These are phyloP conservation scores for Hippasteria phrygiana DNA, from an alignment of 53 echinoderm and acorn worm species.

Conservation along the genomic window DNA sequence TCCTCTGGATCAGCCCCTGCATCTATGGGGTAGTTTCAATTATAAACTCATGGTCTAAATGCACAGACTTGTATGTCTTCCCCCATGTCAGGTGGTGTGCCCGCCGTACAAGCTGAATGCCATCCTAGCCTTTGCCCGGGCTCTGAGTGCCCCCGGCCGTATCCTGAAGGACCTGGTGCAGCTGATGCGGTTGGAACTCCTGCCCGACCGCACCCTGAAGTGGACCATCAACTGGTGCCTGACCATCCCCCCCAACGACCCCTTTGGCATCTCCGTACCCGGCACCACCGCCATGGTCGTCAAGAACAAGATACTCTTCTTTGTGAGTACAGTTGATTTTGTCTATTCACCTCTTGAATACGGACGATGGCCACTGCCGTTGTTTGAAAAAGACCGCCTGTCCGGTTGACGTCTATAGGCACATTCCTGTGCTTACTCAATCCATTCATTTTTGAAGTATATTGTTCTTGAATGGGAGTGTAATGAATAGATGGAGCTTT, in stretches of 20 bases:
- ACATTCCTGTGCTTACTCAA: too few relatives aligned
- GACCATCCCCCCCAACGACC: conserved; percentile 84
- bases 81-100: conserved; percentile 93
- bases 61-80: too few relatives aligned
- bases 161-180: conserved; percentile 91
- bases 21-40: too few relatives aligned
- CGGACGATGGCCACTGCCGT: too few relatives aligned
- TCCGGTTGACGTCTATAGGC: too few relatives aligned
- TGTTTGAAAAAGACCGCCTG: too few relatives aligned
- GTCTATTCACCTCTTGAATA: too few relatives aligned
- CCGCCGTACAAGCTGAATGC: conserved; percentile 92
- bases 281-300: conserved; percentile 89
- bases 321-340: conserved; percentile 76
- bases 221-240: conserved; percentile 96
- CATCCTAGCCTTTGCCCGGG: conserved; percentile 82
- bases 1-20: too few relatives aligned
- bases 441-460: too few relatives aligned
- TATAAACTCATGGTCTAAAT: too few relatives aligned
- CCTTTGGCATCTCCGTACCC: conserved; percentile 60
- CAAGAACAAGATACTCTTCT: conserved; percentile 94
- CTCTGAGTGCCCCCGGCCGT: conserved; percentile 73
- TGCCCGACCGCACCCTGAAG: conserved; percentile 85
- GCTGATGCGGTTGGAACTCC: conserved; percentile 82
- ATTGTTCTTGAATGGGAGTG: too few relatives aligned
- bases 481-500: too few relatives aligned